Evolutionary conservation across 2,113 vertebrate species (phyloP), one percentile per base, ranked within the genome.

Genomic region (Psophia crepitans): DNA sequence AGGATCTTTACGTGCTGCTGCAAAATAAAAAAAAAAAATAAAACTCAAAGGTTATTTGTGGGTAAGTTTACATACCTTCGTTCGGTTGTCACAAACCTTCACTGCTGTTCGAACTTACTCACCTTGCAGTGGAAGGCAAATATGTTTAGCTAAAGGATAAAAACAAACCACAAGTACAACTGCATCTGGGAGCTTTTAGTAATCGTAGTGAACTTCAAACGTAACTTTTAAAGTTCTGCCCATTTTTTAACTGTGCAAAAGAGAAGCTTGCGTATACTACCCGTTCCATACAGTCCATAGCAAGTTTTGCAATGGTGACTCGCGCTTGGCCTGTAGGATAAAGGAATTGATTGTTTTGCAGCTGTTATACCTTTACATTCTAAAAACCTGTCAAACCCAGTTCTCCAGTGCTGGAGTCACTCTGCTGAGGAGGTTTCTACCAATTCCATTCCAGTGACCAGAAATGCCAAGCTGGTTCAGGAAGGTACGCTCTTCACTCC

Each of bases 1-100:
- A 89, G 70, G 76, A 95, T 87, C 83, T 92, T 91, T 95, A 97
- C 97, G 93, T 97, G 80, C 68, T 92, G 74, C 83, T 95, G 82
- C 75, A 87, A 80, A 95, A 66, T 28, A 53, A 53, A 53, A 26
- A 80, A 94, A 66, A 51, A 51, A 51, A 51, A 27, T n/a, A n/a
- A 28, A 53, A 27, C 28, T 53, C 76, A 89, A 78, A 90, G 88
- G 65, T 84, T 91, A 60, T 80, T 97, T 96, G 89, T 95, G 92
- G 86, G 74, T 86, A 79, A 89, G 64, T 92, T 87, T 80, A 91
- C 96, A 87, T 95, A 87, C 78, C 75, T 95, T 74, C 65, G n/a
- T 57, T 92, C 85, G 68, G 61, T 76, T 90, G 89, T 95, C 85
- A 92, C 81, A 90, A 73, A 57, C 78, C 61, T 84, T 84, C 70